phyloP scores from a whole-genome alignment of 2,797 vertebrate genomes.

The Cuculus canorus region DNA sequence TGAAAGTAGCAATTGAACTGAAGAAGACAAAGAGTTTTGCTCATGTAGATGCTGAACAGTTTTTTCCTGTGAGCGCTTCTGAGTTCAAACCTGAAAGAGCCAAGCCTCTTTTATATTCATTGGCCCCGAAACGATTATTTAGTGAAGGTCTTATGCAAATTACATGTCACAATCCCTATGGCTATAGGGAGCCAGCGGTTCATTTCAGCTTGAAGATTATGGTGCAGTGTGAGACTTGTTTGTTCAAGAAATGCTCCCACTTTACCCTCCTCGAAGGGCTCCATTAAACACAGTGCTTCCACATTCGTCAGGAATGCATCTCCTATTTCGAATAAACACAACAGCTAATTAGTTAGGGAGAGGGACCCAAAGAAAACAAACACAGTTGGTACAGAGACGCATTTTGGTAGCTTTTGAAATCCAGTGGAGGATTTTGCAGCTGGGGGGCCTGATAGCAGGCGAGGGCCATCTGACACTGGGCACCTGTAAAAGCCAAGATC shows the following conservation, averaged over 20 bases:
- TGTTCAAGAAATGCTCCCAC: background rate
- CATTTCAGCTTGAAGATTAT: background rate
- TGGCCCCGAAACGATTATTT: constrained; percentile 5
- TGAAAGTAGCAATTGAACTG: constrained; percentile 59
- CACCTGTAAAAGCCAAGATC: background rate
- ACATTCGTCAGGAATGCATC: background rate
- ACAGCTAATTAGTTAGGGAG: constrained; percentile 11
- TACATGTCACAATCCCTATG: background rate
- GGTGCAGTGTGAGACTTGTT: background rate
- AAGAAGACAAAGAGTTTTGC: constrained; percentile 59
- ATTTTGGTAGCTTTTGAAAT: constrained; percentile 11
- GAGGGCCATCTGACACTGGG: rapidly evolving
- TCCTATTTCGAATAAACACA: constrained; percentile 54
- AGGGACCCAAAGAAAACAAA: constrained; percentile 51
- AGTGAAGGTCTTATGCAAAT: constrained; percentile 60
- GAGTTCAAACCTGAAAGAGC: constrained; percentile 7
- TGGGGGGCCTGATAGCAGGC: rapidly evolving
- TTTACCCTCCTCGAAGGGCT: background rate
- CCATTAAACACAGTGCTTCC: background rate
- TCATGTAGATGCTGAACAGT: constrained; percentile 29
- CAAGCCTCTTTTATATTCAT: constrained; percentile 4
- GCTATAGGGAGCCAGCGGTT: background rate
- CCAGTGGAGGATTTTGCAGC: background rate
- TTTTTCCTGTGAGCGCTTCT: background rate
- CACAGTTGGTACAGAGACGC: background rate